Evolutionary conservation across 2,888 invertebrate genomes (phyloP), one percentile per base, ranked within the genome.

Genomic region (Parnassius glacialis): DNA sequence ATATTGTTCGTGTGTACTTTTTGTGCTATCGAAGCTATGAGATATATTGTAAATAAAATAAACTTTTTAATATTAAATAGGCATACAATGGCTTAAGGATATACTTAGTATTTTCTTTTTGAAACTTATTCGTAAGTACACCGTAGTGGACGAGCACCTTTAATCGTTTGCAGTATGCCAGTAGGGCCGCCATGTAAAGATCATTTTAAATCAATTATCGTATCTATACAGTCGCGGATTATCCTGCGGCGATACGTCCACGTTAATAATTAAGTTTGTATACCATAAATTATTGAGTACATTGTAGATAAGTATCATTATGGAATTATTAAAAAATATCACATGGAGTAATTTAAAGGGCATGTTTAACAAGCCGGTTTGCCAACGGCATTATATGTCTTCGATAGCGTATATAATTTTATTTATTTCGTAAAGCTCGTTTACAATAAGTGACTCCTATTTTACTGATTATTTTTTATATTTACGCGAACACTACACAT

Each of bases 141-240:
- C 44, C 9, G 5, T 47, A 56, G 52, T 61, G 45, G 41, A 42
- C 41, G 2, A 25, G 13, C 45, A 52, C 45, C 61, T 41, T 56
- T 12, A 55, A 51, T 9, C 11, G 55, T 10, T 45, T 16, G 43
- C 9, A 52, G 12, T 47, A 16, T 20, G 25, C n/a, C 34, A 48
- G 57, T 61, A 57, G 44, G 56, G 51, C 45, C n/a, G 45, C 20
- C 20, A 41, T 51, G 42, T 54, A 11, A 48, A 20, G 50, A 52
- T 52, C 44, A 57, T 57, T 61, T 52, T 56, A 61, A 52, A 61
- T 61, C 47, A 61, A 61, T 61, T 57, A 61, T 52, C 52, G 45
- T 56, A 61, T 45, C 56, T 56, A 57, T 42, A 50, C 44, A 44
- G 43, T 58, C 52, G 52, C 59, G 59, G 45, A 59, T 47, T 56